Conservation (phyloP, 2,797 vertebrate species). For the Eupleurogrammus muticus region DNA sequence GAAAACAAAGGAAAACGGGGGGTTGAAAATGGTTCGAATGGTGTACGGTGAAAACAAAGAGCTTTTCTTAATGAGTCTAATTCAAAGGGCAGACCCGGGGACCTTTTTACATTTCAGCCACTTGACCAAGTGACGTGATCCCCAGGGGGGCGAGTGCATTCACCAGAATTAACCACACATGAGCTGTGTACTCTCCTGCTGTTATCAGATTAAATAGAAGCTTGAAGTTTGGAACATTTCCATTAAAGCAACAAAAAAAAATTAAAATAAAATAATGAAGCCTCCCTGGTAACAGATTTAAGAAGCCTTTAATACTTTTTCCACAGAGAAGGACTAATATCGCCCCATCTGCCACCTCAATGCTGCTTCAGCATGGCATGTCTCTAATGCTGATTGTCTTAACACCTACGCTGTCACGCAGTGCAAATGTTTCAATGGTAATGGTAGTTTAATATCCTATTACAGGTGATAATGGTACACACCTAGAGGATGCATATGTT, state of each 20-base stretch:
- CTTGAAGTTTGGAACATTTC: slow-evolving; percentile 27
- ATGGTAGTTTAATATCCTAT: background rate
- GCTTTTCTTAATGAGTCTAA: slow-evolving; percentile 9
- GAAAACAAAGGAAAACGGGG: slow-evolving; percentile 6
- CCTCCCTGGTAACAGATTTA: slow-evolving; percentile 13
- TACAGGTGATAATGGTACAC: slow-evolving; percentile 24
- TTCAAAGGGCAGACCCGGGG: slow-evolving; percentile 38
- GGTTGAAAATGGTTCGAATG: background rate
- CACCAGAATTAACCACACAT: slow-evolving; percentile 28
- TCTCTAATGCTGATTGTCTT: slow-evolving; percentile 22
- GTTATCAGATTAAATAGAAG: slow-evolving; percentile 44
- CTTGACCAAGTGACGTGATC: slow-evolving; percentile 42
- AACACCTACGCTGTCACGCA: slow-evolving; percentile 29
- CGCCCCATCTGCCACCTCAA: slow-evolving; percentile 23
- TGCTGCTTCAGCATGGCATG: slow-evolving; percentile 15
- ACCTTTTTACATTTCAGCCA: slow-evolving; percentile 31
- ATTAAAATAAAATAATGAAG: slow-evolving; percentile 20
- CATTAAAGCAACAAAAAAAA: slow-evolving; percentile 22
- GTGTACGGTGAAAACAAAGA: background rate
- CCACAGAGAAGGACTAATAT: slow-evolving; percentile 10
- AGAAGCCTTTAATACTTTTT: slow-evolving; percentile 24
- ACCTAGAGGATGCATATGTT: slow-evolving; percentile 3
- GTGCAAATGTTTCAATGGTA: slow-evolving; percentile 1
- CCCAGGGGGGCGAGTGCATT: slow-evolving; percentile 22
- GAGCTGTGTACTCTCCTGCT: slow-evolving; percentile 25